phyloP scores from a whole-genome alignment of 2,113 vertebrate genomes.

The Cervus canadensis region DNA sequence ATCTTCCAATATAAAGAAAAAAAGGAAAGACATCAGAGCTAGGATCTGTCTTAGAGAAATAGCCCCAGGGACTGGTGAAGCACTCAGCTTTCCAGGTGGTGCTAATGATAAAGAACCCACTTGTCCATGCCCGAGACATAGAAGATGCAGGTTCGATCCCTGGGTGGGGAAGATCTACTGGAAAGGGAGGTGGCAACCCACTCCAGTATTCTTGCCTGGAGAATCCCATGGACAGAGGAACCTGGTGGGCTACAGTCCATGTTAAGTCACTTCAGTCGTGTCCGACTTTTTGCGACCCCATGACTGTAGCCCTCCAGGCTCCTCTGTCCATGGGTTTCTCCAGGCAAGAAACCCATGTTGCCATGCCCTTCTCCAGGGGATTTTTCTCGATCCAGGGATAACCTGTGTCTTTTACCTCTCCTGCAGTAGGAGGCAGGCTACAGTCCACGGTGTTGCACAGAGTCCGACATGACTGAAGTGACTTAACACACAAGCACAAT shows the following conservation, averaged over 20 bases:
- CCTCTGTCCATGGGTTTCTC: background rate
- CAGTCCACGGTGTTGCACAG: background rate
- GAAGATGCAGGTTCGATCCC: background rate
- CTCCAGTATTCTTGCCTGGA: background rate
- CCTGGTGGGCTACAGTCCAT: background rate
- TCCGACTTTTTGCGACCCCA: background rate
- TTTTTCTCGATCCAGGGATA: background rate
- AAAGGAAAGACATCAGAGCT: background rate
- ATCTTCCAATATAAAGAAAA: background rate
- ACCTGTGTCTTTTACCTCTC: background rate
- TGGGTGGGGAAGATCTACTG: background rate
- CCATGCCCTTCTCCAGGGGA: background rate
- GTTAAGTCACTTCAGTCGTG: background rate
- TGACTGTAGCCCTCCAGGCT: background rate
- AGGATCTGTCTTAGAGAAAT: background rate
- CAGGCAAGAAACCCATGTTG: background rate
- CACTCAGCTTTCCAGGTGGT: background rate
- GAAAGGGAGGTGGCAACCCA: background rate
- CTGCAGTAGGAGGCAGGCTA: background rate
- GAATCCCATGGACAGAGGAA: background rate
- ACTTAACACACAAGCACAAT: background rate
- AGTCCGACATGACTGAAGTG: background rate
- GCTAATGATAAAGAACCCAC: background rate
- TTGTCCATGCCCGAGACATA: background rate
- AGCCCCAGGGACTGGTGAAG: background rate